These are phyloP conservation scores for fruit fly (Drosophila melanogaster) DNA, from an alignment of 1,140 invertebrate species.

Conservation along the genomic window Release_6_plus_ISO1_MT NT_033777.3:814001-814500, in stretches of 20 bases:
- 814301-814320: not conserved
- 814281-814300: not conserved
- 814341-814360: not conserved
- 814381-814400: too few relatives aligned
- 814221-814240: not conserved
- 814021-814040: too few relatives aligned
- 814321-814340: not conserved
- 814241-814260: not conserved
- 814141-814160: not conserved
- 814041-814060: too few relatives aligned
- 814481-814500: too few relatives aligned
- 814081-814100: conserved; percentile 5
- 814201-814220: not conserved
- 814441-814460: too few relatives aligned
- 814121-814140: not conserved
- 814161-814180: not conserved
- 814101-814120: conserved; percentile 7
- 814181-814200: not conserved
- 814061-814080: not conserved
- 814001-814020: too few relatives aligned
- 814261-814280: not conserved
- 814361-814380: too few relatives aligned
- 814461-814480: too few relatives aligned
- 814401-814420: too few relatives aligned
- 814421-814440: too few relatives aligned